Conservation (phyloP, 1,140 invertebrate species). For the Aphidius gifuensis region DNA sequence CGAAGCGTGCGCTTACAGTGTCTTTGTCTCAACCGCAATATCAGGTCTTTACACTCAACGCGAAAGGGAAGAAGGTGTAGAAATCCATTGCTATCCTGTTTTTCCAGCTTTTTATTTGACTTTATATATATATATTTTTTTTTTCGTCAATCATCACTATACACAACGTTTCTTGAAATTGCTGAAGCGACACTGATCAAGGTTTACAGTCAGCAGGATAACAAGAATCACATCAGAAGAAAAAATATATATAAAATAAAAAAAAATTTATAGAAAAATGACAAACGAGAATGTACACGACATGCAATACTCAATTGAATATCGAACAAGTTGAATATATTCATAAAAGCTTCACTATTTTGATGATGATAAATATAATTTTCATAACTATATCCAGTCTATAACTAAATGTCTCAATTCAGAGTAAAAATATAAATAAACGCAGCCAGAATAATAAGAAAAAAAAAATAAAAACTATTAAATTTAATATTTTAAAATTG, state of each 20-base stretch:
- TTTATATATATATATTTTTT: background rate
- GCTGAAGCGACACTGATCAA: background rate
- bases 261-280: no score
- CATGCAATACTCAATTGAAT: no score
- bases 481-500: background rate
- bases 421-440: no score
- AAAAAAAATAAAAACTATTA: conserved; percentile 9
- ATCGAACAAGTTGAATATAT: no score
- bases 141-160: background rate
- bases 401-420: no score
- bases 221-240: no score
- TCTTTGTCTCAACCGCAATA: conserved; percentile 14
- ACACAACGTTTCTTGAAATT: background rate
- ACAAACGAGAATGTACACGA: no score
- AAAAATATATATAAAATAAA: no score
- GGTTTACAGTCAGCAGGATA: background rate
- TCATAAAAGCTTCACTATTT: no score
- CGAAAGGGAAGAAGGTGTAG: conserved; percentile 9
- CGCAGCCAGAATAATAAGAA: conserved; percentile 1
- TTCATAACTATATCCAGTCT: no score
- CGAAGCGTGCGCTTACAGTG: conserved; percentile 9
- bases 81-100: conserved; percentile 8
- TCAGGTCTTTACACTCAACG: conserved; percentile 11
- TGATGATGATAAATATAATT: no score
- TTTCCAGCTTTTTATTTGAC: background rate